Base-by-base conservation (phyloP, 2,113 vertebrate species). In the Neolamprologus fasciatus region DNA sequence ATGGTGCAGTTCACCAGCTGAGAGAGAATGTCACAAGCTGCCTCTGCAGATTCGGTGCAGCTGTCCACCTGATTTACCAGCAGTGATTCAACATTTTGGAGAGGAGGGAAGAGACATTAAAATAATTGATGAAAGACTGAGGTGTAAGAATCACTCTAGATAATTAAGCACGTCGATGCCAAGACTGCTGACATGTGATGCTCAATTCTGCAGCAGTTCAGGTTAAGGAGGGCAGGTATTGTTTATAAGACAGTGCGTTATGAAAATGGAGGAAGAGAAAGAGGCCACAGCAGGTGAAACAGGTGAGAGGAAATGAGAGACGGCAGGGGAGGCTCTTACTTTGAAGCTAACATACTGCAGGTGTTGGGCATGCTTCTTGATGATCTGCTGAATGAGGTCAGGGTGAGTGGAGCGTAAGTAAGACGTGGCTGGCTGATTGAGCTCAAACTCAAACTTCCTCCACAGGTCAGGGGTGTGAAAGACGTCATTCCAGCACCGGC, bases 301-400 rank as follows among this genome's bases (percentile, higher is more conserved):
- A 35, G 40, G 55, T 78, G 71, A 28, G 57, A 78, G n/a, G 81
- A 51, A 66, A 71, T 11, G 11, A 78, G 17, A 50, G 42, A 78
- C 26, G 16, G 47, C 83, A 82, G 84, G 35, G 71, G 28, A 58
- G 79, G 54, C 71, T 89, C 83, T 92, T 95, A 98, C 97, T 96
- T 98, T 98, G 94, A 99, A 98, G 93, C 97, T 99, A 90, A 98
- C 96, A 8, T 97, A 97, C 83, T 98, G 97, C 89, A 98, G 96
- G 93, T 98, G 97, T 51, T 97, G 95, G 19, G 97, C 97, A 2
- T 98, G 98, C 85, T 92, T 97, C 96, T 97, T 98, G 94, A 99
- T 98, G 93, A 98, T 98, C 96, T 97, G 97, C 94, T 98, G 98
- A 90, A 98, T 98, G 82, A 99, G 97, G 93, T 98, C 97, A 4